Evolutionary conservation across 2,888 invertebrate genomes (phyloP), one percentile per base, ranked within the genome.

Genomic region (Trilocha varians): DNA sequence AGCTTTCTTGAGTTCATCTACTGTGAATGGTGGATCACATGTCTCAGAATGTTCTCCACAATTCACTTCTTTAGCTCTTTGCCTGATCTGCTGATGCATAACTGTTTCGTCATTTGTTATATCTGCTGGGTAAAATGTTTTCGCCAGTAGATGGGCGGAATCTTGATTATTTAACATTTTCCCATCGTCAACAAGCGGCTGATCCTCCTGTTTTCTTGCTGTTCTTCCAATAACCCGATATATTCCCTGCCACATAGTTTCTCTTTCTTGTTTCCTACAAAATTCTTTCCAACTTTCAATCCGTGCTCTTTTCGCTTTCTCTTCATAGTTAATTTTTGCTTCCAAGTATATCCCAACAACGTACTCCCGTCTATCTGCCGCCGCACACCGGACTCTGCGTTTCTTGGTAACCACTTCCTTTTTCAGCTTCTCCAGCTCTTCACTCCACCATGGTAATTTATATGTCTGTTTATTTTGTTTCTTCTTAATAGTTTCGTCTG

Each of bases 11-110:
- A 47, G 39, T 4, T 46, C 49, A 0, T 1, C 14, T 5, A 8
- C 15, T 2, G 51, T 54, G 33, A 52, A 49, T 1, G 43, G 45
- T 9, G 50, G 48, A 6, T 49, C 47, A 6, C 40, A 14, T n/a
- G 18, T 4, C 18, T 40, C 32, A 1, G 33, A 34, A 33, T 34
- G 32, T 1, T 13, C 15, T 4, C 0, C 11, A 5, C 3, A 34
- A 6, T 37, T 43, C 13, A 43, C 32, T 1, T 1, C 11, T 6
- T 13, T 11, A 1, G 40, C 46, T 13, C 13, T 13, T 25, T 32
- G 11, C 13, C 32, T 9, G 14, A 8, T 13, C 8, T 1, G 13
- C 8, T 13, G 13, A 16, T 45, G 47, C 14, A 44, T 15, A 2
- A 6, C 32, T 13, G 33, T 41, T 11, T 49, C 47, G 8, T 25